phyloP scores from a whole-genome alignment of 1,140 invertebrate genomes.

The Drosophila albomicans region DNA sequence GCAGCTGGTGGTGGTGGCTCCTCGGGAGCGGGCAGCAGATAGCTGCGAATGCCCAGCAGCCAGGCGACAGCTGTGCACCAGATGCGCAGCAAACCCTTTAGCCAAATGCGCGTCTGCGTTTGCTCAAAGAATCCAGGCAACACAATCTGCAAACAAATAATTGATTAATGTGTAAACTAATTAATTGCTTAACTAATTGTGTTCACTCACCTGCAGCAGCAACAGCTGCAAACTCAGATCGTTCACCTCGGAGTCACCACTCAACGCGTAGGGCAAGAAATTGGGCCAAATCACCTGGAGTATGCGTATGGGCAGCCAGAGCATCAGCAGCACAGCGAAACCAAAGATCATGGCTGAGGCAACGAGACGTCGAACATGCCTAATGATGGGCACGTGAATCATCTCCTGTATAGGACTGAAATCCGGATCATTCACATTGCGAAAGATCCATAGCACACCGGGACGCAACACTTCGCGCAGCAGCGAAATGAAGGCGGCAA shows the following conservation, averaged over 20 bases:
- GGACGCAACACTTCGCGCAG: constrained; percentile 97
- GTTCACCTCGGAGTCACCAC: constrained; percentile 92
- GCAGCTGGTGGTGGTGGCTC: constrained; percentile 55
- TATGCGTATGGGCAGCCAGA: constrained; percentile 97
- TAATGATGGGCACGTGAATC: constrained; percentile 97
- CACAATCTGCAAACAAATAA: constrained; percentile 89
- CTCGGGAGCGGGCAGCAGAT: constrained; percentile 90
- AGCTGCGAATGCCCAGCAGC: constrained; percentile 94
- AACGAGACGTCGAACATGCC: constrained; percentile 95
- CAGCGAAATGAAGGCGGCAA: constrained; percentile 95
- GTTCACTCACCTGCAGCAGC: constrained; percentile 91
- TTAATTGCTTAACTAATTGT: neutral
- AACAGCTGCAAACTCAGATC: constrained; percentile 97
- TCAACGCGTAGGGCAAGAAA: constrained; percentile 97
- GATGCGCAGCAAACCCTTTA: constrained; percentile 93
- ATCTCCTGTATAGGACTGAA: constrained; percentile 99
- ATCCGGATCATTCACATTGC: constrained; percentile 99
- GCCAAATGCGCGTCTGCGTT: constrained; percentile 96
- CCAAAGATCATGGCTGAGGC: constrained; percentile 98
- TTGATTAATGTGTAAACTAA: constrained; percentile 57
- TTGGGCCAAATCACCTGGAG: constrained; percentile 93
- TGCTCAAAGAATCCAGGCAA: constrained; percentile 98
- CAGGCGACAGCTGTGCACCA: constrained; percentile 96
- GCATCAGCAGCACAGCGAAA: constrained; percentile 96
- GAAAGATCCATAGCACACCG: constrained; percentile 97